phyloP scores from a whole-genome alignment of 2,888 invertebrate genomes.

The Conistra vaccinii region DNA sequence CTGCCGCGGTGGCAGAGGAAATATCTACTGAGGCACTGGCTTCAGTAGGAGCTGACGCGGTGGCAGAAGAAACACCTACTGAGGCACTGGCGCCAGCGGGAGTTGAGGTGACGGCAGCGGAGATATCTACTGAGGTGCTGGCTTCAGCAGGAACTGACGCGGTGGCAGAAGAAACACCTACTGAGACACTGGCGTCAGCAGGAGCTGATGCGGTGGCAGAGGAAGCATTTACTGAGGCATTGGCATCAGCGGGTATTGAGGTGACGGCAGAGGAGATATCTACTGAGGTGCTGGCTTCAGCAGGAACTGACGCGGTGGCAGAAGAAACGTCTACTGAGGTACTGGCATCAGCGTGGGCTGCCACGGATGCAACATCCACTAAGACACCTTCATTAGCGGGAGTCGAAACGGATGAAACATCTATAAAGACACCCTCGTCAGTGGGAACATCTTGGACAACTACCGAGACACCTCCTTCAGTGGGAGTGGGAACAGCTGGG shows the following conservation, averaged over 20 bases:
- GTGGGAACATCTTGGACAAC: background rate
- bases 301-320: rapidly evolving
- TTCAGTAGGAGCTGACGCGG: too few relatives aligned
- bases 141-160: background rate
- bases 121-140: too few relatives aligned
- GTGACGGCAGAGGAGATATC: rapidly evolving
- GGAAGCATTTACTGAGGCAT: too few relatives aligned
- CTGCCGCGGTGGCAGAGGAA: too few relatives aligned
- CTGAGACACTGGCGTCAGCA: too few relatives aligned
- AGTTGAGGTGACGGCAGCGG: rapidly evolving
- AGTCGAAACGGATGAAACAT: background rate
- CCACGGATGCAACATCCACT: rapidly evolving
- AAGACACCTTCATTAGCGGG: rapidly evolving
- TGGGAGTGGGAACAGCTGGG: background rate
- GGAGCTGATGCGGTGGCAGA: too few relatives aligned
- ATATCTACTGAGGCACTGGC: too few relatives aligned
- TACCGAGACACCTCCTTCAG: background rate
- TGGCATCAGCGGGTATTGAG: background rate
- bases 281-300: too few relatives aligned
- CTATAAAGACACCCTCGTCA: too few relatives aligned
- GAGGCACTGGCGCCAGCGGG: too few relatives aligned
- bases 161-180: too few relatives aligned
- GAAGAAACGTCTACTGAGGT: rapidly evolving
- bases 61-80: too few relatives aligned
- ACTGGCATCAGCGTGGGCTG: rapidly evolving